Conservation (phyloP, 2,888 invertebrate species). For the Malacosoma neustria region DNA sequence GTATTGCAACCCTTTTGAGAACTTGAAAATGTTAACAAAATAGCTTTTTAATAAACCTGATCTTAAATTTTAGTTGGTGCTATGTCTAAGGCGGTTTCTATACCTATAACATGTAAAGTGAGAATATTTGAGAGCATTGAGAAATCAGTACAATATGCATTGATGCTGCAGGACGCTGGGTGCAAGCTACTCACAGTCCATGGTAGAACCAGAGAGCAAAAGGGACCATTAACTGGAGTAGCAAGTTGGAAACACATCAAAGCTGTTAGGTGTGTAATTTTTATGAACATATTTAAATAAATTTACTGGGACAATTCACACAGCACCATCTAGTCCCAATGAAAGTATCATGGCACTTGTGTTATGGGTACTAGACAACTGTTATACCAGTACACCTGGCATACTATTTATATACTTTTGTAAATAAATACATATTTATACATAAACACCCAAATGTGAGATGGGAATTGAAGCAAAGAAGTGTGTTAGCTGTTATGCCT, state of each 20-base stretch:
- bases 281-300: too few relatives aligned
- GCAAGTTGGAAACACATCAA: slow-evolving; percentile 96
- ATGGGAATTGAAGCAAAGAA: too few relatives aligned
- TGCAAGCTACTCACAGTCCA: slow-evolving; percentile 95
- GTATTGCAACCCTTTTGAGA: background rate
- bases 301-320: too few relatives aligned
- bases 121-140: slow-evolving; percentile 90
- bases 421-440: too few relatives aligned
- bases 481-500: too few relatives aligned
- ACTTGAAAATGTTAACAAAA: background rate
- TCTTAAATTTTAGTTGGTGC: slow-evolving; percentile 76
- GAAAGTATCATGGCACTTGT: too few relatives aligned
- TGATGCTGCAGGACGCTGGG: slow-evolving; percentile 95
- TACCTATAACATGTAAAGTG: slow-evolving; percentile 98
- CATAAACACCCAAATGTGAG: too few relatives aligned
- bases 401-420: too few relatives aligned
- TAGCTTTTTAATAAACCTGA: background rate
- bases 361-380: too few relatives aligned
- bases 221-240: slow-evolving; percentile 95
- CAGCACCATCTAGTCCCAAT: too few relatives aligned
- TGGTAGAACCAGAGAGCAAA: slow-evolving; percentile 95
- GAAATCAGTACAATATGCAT: slow-evolving; percentile 92
- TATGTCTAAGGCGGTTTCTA: slow-evolving; percentile 79
- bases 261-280: slow-evolving; percentile 87
- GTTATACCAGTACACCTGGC: too few relatives aligned